Evolutionary conservation across 1,140 invertebrate species (phyloP), one percentile per base, ranked within the genome.

Genomic region (Gryllus bimaculatus): DNA sequence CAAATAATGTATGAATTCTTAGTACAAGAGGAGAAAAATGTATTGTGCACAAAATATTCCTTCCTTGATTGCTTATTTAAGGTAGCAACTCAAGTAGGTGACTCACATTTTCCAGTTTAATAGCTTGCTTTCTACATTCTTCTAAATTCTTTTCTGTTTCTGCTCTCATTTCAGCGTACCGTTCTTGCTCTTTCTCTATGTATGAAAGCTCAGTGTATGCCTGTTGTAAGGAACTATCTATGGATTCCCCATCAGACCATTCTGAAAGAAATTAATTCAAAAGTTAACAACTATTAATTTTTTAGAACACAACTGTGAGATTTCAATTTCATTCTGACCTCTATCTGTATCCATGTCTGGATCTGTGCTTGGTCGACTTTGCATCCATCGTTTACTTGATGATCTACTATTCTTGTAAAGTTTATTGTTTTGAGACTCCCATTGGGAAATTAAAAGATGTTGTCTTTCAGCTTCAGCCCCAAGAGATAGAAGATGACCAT

Each of bases 401-500:
- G 26, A 76, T 7, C 48, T 8, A 13, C 0, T 75, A 8, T 88
- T 88, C 80, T 90, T 90, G 83, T 93, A 94, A 0, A 94, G 85
- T 83, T 92, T 90, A 79, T 93, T 93, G 82, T 93, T 92, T 74
- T 90, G 89, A 74, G 92, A 93, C 84, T 96, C 93, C 93, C 93
- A 95, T 82, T 96, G 94, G 7, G 92, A 94, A 54, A 97, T 94
- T 12, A 94, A 90, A 80, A 94, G 90, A 82, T 95, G 93, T 82
- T 96, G 94, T 74, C 94, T 90, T 83, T 96, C 93, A 1, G 94
- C 93, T 82, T 96, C 95, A 82, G 96, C 89, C 47, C 93, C 94
- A 75, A 96, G 85, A 0, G 93, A 92, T 81, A 96, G 85, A 7
- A 96, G 86, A 82, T 95, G 92, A 81, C 93, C 95, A 83, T 96